phyloP scores from a whole-genome alignment of 1,140 invertebrate species.

The Venustaconcha ellipsiformis region DNA sequence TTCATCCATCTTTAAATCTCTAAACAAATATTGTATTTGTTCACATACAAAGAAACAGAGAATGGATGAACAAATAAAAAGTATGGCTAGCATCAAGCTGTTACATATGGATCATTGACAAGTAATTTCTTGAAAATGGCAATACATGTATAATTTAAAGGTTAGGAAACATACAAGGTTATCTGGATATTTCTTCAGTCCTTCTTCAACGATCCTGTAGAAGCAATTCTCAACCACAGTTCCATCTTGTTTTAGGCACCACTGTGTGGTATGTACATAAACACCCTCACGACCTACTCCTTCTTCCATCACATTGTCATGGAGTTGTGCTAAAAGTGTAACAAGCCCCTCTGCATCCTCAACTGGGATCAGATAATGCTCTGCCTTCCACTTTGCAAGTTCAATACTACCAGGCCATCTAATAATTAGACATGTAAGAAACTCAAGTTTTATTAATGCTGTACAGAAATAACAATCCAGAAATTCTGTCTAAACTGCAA shows the following conservation, averaged over 20 bases:
- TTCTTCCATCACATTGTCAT: not conserved
- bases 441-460: too few relatives aligned
- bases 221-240: constrained; percentile 10
- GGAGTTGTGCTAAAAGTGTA: constrained; percentile 2
- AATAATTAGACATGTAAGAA: too few relatives aligned
- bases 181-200: constrained; percentile 17
- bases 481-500: too few relatives aligned
- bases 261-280: constrained; percentile 3
- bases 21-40: too few relatives aligned
- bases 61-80: too few relatives aligned
- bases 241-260: constrained; percentile 9
- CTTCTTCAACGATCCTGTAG: constrained; percentile 10
- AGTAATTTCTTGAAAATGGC: too few relatives aligned
- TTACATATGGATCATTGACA: too few relatives aligned
- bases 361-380: constrained; percentile 5
- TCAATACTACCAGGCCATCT: constrained; percentile 16
- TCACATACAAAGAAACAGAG: too few relatives aligned
- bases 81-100: too few relatives aligned
- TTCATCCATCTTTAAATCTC: too few relatives aligned
- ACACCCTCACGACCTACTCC: constrained; percentile 6
- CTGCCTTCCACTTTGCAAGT: not conserved
- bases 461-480: too few relatives aligned
- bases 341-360: constrained; percentile 9
- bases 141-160: too few relatives aligned
- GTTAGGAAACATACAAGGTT: not conserved